Conservation (phyloP, 1,140 invertebrate species). For the Euglossa dilemma region DNA sequence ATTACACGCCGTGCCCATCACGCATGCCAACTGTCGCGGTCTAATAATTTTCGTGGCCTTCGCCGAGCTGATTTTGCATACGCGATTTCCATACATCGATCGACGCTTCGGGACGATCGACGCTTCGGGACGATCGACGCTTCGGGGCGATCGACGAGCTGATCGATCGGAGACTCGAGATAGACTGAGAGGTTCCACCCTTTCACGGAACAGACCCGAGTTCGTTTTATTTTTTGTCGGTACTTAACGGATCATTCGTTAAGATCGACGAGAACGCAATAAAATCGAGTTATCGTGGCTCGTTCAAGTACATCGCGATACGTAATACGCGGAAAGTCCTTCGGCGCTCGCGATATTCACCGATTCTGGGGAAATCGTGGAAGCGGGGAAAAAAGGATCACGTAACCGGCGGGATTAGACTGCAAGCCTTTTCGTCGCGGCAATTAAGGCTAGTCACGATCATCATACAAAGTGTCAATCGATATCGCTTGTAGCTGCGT, state of each 20-base stretch:
- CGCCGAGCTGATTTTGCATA: conserved; percentile 22
- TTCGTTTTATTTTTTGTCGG: too few species aligned
- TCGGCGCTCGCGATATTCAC: conserved; percentile 32
- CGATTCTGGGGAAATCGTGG: conserved; percentile 35
- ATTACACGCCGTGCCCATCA: conserved; percentile 53
- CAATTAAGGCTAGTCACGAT: background rate
- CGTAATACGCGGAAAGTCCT: conserved; percentile 55
- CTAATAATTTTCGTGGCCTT: conserved; percentile 67
- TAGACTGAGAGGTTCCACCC: too few species aligned
- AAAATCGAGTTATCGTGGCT: conserved; percentile 35
- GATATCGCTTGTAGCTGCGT: background rate
- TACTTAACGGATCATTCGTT: too few species aligned
- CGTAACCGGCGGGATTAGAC: conserved; percentile 11
- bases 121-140: conserved; percentile 30
- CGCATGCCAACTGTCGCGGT: conserved; percentile 46
- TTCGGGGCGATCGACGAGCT: conserved; percentile 32
- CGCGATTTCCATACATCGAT: conserved; percentile 4
- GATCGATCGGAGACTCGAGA: too few species aligned
- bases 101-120: conserved; percentile 38
- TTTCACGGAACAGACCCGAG: too few species aligned
- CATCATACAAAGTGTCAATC: background rate
- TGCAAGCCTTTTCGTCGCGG: background rate
- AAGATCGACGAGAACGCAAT: background rate
- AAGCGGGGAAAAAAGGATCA: conserved; percentile 24
- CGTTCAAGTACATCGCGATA: conserved; percentile 34